These are phyloP conservation scores for Rafetus swinhoei DNA, from an alignment of 2,113 vertebrate species.

Conservation along the genomic window DNA sequence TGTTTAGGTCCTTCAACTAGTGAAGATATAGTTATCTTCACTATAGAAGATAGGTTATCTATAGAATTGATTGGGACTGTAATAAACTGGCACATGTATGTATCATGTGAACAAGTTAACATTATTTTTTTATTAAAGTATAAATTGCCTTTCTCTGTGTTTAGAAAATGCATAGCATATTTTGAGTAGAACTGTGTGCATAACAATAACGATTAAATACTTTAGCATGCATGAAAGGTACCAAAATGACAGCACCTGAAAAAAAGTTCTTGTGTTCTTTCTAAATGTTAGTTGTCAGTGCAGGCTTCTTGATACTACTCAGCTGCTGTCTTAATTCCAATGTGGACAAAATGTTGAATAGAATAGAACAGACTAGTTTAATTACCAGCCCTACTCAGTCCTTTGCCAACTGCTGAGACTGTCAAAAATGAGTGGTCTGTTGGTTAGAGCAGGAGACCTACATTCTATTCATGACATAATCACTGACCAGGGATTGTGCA, in stretches of 20 bases:
- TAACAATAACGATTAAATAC: conserved; percentile 55
- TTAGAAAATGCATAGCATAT: background rate
- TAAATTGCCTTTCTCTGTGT: background rate
- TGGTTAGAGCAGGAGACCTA: background rate
- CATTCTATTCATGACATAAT: conserved; percentile 50
- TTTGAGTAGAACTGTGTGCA: background rate
- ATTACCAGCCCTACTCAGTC: conserved; percentile 10
- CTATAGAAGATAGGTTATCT: too few species aligned
- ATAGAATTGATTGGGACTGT: background rate
- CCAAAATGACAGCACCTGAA: conserved; percentile 10
- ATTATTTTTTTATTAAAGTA: background rate
- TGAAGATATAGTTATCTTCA: background rate
- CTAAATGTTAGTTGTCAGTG: background rate
- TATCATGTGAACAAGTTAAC: background rate
- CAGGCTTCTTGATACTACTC: conserved; percentile 24
- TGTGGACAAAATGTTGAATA: background rate
- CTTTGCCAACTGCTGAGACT: background rate
- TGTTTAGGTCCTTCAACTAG: background rate
- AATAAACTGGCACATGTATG: background rate
- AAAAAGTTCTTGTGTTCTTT: background rate
- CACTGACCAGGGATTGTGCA: background rate
- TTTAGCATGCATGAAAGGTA: background rate
- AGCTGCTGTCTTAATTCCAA: conserved; percentile 10
- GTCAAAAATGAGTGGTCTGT: background rate
- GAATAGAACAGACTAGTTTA: background rate